Conservation (phyloP, 1,140 invertebrate genomes). For the Orchestia grillus region DNA sequence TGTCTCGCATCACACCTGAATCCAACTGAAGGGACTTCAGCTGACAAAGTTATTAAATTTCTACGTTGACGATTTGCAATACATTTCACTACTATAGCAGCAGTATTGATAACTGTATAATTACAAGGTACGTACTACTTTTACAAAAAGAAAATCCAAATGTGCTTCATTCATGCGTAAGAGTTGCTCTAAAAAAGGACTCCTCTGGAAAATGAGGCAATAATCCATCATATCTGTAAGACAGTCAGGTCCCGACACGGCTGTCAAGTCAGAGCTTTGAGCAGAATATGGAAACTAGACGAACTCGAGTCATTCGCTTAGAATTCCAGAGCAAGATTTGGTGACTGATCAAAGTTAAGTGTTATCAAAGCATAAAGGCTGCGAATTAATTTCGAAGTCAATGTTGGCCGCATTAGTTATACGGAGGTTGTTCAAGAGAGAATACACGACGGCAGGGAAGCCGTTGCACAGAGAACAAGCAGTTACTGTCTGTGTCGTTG, state of each 20-base stretch:
- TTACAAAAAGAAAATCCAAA: too few relatives aligned
- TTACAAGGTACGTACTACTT: too few relatives aligned
- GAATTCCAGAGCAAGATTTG: slow-evolving; percentile 30
- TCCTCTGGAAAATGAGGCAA: background rate
- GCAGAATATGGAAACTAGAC: background rate
- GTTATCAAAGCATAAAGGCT: slow-evolving; percentile 42
- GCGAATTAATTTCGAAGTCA: slow-evolving; percentile 49
- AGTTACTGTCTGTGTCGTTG: background rate
- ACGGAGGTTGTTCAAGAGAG: slow-evolving; percentile 37
- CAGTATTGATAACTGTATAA: too few relatives aligned
- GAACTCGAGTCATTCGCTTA: background rate
- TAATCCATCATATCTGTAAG: background rate
- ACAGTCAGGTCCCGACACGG: background rate
- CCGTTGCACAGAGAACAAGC: background rate
- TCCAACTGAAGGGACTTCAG: too few relatives aligned
- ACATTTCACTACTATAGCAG: too few relatives aligned
- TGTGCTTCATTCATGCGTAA: too few relatives aligned
- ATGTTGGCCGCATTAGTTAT: slow-evolving; percentile 39
- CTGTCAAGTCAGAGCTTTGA: background rate
- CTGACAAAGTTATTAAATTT: too few relatives aligned
- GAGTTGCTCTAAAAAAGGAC: too few relatives aligned
- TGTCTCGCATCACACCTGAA: too few relatives aligned
- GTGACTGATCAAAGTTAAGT: slow-evolving; percentile 12
- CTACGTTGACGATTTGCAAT: too few relatives aligned
- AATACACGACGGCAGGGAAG: slow-evolving; percentile 4